A percentile compares a stretch with the other conserved stretches of the same genome.
These are phyloP conservation scores for Otolemur crassicaudatus DNA, from an alignment of 2,797 vertebrate genomes.

Conservation along the genomic window DNA sequence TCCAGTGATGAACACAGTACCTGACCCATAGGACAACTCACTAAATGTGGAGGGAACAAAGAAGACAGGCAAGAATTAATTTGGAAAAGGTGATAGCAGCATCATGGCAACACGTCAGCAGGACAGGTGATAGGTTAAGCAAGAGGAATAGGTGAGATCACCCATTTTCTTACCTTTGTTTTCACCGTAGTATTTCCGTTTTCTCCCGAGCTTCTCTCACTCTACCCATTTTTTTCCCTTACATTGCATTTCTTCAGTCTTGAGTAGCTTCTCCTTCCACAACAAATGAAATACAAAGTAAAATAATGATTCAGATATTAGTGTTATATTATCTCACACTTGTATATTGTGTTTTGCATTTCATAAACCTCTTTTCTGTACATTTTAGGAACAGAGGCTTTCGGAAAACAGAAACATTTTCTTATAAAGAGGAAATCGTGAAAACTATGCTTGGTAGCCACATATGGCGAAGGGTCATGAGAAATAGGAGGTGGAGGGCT, in stretches of 20 bases:
- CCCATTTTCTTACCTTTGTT: background rate
- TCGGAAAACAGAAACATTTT: background rate
- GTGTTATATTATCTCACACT: background rate
- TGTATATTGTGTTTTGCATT: background rate
- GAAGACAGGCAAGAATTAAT: no score
- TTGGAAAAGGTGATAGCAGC: background rate
- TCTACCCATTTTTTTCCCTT: background rate
- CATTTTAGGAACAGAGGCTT: background rate
- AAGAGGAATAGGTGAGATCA: fast-evolving
- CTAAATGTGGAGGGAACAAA: background rate
- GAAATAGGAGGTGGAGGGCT: background rate
- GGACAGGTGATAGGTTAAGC: fast-evolving
- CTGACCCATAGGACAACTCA: background rate
- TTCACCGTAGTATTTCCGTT: background rate
- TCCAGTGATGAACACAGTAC: background rate
- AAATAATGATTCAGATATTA: background rate
- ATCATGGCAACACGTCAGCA: background rate
- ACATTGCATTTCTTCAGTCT: background rate
- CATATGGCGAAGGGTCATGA: background rate
- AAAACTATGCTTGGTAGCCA: background rate
- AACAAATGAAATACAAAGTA: background rate
- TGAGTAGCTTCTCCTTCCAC: background rate
- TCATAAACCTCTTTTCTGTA: background rate
- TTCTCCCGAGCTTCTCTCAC: background rate
- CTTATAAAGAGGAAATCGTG: background rate